Evolutionary conservation across 1,140 invertebrate species (phyloP).

Genomic region (Ceratina australensis): DNA sequence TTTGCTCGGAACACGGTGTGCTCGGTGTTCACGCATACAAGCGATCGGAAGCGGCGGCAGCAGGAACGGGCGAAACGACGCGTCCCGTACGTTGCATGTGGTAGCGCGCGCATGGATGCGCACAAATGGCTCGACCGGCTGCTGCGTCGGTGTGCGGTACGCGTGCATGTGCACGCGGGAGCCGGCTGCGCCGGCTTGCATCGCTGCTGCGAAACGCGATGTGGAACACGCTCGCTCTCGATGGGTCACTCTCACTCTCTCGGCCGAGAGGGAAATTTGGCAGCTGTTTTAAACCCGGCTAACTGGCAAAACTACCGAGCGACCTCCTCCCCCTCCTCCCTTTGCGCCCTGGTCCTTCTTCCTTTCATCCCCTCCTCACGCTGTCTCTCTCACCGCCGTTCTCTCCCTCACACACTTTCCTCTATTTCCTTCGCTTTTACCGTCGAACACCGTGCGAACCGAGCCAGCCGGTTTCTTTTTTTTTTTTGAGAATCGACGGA

Average conservation of each 20-base stretch:
- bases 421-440: too few species aligned
- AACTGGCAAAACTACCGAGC: constrained; percentile 73
- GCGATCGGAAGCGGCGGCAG: too few species aligned
- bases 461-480: too few species aligned
- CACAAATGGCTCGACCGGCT: constrained; percentile 58
- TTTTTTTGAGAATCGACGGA: too few species aligned
- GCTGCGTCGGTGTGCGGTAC: constrained; percentile 24
- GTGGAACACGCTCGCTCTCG: constrained; percentile 77
- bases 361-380: constrained; percentile 18
- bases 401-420: too few species aligned
- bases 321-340: constrained; percentile 41
- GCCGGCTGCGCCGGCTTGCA: constrained; percentile 59
- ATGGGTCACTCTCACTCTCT: constrained; percentile 78
- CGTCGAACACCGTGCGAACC: too few species aligned
- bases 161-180: constrained; percentile 15
- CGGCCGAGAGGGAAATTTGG: constrained; percentile 78
- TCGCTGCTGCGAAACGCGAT: constrained; percentile 56
- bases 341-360: constrained; percentile 31
- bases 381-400: background rate
- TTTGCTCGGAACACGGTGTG: background rate
- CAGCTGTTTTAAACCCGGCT: constrained; percentile 78
- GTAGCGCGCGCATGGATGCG: constrained; percentile 60
- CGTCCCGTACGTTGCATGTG: constrained; percentile 7
- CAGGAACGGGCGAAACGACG: background rate
- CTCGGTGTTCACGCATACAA: background rate